Conservation (phyloP, 30 jellyfish, hydroid and myxozoan species). For the Clytia hemisphaerica region DNA sequence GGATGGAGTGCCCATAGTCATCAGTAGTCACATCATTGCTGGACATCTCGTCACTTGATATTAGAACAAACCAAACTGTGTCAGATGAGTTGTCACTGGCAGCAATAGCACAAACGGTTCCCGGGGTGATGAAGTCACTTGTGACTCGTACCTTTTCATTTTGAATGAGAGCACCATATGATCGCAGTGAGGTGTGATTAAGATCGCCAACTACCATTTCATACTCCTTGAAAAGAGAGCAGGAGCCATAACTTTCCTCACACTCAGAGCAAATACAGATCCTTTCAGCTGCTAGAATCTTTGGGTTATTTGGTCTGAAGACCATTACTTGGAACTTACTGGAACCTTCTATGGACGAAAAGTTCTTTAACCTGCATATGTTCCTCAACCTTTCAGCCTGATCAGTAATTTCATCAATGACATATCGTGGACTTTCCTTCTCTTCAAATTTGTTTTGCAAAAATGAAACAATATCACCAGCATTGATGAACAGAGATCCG, state of each 20-base stretch:
- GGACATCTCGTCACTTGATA: slow-evolving; percentile 13
- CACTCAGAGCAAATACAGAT: slow-evolving; percentile 30
- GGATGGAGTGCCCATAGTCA: slow-evolving; percentile 28
- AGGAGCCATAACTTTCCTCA: slow-evolving; percentile 27
- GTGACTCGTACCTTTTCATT: slow-evolving; percentile 1
- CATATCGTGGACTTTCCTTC: slow-evolving; percentile 21
- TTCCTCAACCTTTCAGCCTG: slow-evolving; percentile 11
- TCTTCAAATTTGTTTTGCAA: slow-evolving; percentile 9
- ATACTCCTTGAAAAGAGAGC: slow-evolving; percentile 20
- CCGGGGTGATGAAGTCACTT: slow-evolving; percentile 15
- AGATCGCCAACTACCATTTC: slow-evolving; percentile 20
- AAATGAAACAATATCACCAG: slow-evolving; percentile 21
- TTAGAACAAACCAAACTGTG: slow-evolving; percentile 24
- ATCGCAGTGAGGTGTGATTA: slow-evolving; percentile 24
- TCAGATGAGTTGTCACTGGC: slow-evolving; percentile 34
- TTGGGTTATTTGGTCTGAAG: slow-evolving; percentile 12
- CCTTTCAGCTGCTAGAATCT: slow-evolving; percentile 13
- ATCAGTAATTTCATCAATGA: slow-evolving; percentile 16
- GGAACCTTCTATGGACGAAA: slow-evolving; percentile 18
- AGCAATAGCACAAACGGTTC: slow-evolving; percentile 31
- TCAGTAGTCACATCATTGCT: slow-evolving; percentile 18
- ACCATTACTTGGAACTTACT: slow-evolving; percentile 19
- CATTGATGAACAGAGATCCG: slow-evolving; percentile 22
- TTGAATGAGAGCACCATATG: not conserved
- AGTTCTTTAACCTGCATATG: slow-evolving; percentile 2